These are phyloP conservation scores for Phalacrocorax pelagicus DNA, from an alignment of 2,113 vertebrate species.

Conservation along the genomic window DNA sequence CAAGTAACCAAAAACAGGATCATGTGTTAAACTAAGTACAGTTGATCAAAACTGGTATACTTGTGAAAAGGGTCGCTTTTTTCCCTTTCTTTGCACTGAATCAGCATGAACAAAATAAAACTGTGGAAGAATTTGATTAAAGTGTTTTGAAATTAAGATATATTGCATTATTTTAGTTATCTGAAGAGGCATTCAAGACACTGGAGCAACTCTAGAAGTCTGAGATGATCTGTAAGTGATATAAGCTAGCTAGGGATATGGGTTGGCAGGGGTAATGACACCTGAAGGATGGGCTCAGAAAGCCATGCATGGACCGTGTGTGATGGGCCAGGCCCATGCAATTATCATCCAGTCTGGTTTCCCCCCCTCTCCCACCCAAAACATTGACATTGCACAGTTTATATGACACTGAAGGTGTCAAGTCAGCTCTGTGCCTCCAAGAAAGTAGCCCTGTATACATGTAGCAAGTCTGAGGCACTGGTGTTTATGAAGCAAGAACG, in stretches of 20 bases:
- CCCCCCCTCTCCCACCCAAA: neutral
- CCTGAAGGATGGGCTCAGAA: neutral
- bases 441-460: neutral
- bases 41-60: neutral
- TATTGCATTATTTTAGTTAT: neutral
- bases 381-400: neutral
- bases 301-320: rapidly evolving
- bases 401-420: neutral
- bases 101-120: neutral
- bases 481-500: neutral
- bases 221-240: neutral
- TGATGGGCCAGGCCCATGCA: neutral
- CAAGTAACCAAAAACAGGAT: neutral
- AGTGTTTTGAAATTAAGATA: neutral
- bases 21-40: neutral
- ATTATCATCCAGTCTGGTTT: neutral
- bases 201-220: neutral
- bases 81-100: neutral
- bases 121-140: neutral
- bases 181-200: neutral
- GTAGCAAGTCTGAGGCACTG: neutral
- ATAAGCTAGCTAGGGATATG: neutral
- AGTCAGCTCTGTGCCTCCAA: neutral
- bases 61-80: neutral
- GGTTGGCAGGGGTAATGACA: neutral